A percentile compares a stretch with the other conserved stretches of the same genome.
Evolutionary conservation across 2,113 vertebrate genomes (phyloP).

Genomic region (Halichoerus grypus): DNA sequence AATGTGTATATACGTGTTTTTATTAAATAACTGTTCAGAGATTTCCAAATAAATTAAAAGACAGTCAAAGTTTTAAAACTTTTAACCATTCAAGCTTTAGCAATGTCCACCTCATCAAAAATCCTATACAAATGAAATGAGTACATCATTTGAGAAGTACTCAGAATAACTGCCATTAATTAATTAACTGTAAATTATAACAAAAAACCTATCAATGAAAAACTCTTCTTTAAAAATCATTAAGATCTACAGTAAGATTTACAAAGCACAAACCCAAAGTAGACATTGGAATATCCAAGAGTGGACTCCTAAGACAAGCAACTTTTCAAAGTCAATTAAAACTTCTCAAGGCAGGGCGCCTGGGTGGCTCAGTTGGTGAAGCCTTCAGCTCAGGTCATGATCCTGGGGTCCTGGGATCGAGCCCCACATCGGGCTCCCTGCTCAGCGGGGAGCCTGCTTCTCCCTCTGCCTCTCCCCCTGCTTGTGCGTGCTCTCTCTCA

Average conservation of each 20-base stretch:
- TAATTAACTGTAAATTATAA: background rate
- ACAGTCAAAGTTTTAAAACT: background rate
- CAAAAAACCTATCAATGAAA: background rate
- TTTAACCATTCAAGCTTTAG: background rate
- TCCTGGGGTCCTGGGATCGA: background rate
- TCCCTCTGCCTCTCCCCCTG: background rate
- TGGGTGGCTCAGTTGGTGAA: background rate
- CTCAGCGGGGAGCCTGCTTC: background rate
- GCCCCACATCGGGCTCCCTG: background rate
- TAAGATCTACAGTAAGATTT: background rate
- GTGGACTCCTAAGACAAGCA: background rate
- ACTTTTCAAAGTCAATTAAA: conserved; percentile 13
- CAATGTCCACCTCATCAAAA: background rate
- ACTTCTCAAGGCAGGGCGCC: background rate
- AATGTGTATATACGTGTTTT: background rate
- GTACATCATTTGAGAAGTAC: background rate
- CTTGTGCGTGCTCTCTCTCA: too few relatives aligned
- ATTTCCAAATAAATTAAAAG: background rate
- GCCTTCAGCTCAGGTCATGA: background rate
- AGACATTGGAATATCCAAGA: background rate
- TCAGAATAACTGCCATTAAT: background rate
- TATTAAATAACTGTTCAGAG: background rate
- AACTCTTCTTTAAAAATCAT: background rate
- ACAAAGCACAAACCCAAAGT: background rate
- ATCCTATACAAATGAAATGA: background rate